A percentile compares a stretch with the other conserved stretches of the same genome.
Conservation (phyloP, 2,113 vertebrate genomes). For the Platichthys flesus region DNA sequence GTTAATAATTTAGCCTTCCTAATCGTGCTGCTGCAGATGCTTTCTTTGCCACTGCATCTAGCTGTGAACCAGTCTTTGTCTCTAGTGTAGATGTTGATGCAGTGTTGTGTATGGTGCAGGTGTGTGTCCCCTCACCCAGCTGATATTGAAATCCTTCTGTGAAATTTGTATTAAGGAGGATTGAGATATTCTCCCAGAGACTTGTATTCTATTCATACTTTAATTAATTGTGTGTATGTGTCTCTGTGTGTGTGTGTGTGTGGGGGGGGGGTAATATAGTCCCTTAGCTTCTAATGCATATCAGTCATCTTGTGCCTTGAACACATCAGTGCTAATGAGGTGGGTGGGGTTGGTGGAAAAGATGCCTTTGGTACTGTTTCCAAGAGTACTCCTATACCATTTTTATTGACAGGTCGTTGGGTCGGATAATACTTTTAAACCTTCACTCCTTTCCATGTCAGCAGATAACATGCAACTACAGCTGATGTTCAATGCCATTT, state of each 20-base stretch:
- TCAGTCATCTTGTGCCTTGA: background rate
- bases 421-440: too few species aligned
- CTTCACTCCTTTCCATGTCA: too few species aligned
- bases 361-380: too few species aligned
- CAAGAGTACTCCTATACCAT: too few species aligned
- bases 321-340: too few species aligned
- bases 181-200: constrained; percentile 18
- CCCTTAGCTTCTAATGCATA: background rate
- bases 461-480: too few species aligned
- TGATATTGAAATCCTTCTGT: constrained; percentile 37
- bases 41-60: background rate
- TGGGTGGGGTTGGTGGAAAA: too few species aligned
- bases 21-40: constrained; percentile 8
- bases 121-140: constrained; percentile 16
- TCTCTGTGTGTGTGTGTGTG: background rate
- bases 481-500: too few species aligned
- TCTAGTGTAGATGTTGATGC: background rate
- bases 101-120: constrained; percentile 8
- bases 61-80: background rate
- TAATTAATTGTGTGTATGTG: constrained; percentile 32
- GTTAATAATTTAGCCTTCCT: constrained; percentile 2
- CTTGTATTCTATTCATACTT: constrained; percentile 11
- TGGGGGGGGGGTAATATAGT: too few species aligned
- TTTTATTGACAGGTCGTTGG: too few species aligned
- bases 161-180: constrained; percentile 50